phyloP scores from a whole-genome alignment of 1,140 invertebrate species.

The Lasioglossum baleicum region DNA sequence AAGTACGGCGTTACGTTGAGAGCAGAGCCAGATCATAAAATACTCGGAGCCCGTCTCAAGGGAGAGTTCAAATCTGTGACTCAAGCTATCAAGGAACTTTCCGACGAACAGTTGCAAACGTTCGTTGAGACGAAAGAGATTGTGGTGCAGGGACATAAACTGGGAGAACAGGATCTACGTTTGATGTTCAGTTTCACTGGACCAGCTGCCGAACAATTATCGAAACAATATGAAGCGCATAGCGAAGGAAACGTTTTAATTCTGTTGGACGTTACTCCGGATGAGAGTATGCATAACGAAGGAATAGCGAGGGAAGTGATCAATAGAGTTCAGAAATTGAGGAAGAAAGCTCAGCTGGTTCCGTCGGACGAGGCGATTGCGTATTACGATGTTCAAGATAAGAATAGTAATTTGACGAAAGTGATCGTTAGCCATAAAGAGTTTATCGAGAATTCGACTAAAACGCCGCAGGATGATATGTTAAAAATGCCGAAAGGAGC shows the following conservation, averaged over 20 bases:
- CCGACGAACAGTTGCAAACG: conserved; percentile 89
- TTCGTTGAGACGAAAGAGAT: conserved; percentile 88
- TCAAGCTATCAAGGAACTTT: conserved; percentile 89
- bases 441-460: conserved; percentile 91
- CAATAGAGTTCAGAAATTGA: conserved; percentile 96
- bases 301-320: conserved; percentile 96
- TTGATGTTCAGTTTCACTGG: conserved; percentile 89
- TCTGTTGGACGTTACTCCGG: conserved; percentile 88
- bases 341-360: conserved; percentile 97
- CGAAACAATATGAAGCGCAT: conserved; percentile 92
- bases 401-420: conserved; percentile 82
- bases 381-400: conserved; percentile 86
- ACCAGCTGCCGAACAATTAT: conserved; percentile 81
- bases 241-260: conserved; percentile 93
- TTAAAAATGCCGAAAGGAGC: conserved; percentile 77
- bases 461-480: conserved; percentile 83
- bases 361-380: conserved; percentile 94
- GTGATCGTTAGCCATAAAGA: conserved; percentile 86
- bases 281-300: conserved; percentile 95
- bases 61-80: conserved; percentile 94
- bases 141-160: conserved; percentile 86
- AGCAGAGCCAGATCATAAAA: conserved; percentile 96
- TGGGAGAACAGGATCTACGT: conserved; percentile 90
- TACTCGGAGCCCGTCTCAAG: conserved; percentile 92
- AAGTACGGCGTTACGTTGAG: conserved; percentile 95